Evolutionary conservation across 64 coral and sea anemone genomes (phyloP).

Genomic region (Anthopleura sola): DNA sequence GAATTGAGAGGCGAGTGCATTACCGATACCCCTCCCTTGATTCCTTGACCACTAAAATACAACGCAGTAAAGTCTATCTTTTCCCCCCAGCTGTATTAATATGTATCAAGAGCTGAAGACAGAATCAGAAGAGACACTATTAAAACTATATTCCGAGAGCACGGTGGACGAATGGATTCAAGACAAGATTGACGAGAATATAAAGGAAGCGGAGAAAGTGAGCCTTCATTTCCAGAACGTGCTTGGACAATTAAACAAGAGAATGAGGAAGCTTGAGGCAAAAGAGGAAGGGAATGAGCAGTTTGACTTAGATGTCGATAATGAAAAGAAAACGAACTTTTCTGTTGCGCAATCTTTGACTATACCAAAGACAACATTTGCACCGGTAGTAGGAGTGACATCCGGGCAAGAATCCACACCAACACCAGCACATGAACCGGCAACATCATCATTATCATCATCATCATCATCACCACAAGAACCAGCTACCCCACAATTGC

Average conservation of each 20-base stretch:
- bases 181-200: constrained; percentile 26
- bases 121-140: neutral
- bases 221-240: neutral
- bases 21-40: too few relatives aligned
- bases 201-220: neutral
- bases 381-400: neutral
- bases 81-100: neutral
- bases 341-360: neutral
- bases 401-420: neutral
- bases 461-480: neutral
- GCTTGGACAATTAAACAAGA: neutral
- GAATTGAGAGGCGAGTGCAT: too few relatives aligned
- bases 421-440: neutral
- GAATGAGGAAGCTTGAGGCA: neutral
- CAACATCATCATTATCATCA: neutral
- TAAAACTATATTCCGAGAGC: neutral
- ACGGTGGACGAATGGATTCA: constrained; percentile 18
- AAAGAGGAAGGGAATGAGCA: neutral
- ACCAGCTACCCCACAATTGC: neutral
- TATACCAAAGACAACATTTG: neutral
- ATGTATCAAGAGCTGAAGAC: neutral
- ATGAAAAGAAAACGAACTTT: neutral
- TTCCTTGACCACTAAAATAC: too few relatives aligned
- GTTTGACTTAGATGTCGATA: neutral
- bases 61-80: neutral